Conservation (phyloP, 2,888 invertebrate genomes). For the Acronicta leporina region DNA sequence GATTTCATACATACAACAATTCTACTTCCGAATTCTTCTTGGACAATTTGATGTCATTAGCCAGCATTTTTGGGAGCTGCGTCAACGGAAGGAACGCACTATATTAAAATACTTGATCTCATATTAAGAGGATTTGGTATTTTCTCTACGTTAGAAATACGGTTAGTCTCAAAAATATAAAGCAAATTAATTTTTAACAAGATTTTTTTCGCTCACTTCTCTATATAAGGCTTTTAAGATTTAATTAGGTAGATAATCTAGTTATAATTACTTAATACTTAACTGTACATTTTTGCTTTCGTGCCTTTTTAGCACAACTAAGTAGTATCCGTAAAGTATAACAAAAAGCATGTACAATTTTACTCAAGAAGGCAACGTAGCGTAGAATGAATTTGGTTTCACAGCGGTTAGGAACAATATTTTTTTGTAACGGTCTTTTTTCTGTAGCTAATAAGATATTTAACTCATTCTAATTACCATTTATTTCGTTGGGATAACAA, state of each 20-base stretch:
- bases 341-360: constrained; percentile 11
- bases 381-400: constrained; percentile 21
- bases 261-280: no score
- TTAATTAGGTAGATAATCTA: no score
- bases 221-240: no score
- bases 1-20: constrained; percentile 68
- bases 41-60: constrained; percentile 80
- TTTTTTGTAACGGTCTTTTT: constrained; percentile 14
- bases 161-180: neutral
- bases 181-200: no score
- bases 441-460: constrained; percentile 22
- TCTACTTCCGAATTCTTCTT: constrained; percentile 70
- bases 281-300: no score
- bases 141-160: neutral
- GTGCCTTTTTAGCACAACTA: no score
- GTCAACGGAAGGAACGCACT: constrained; percentile 65
- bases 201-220: no score
- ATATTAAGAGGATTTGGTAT: constrained; percentile 22
- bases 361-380: constrained; percentile 3
- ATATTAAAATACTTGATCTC: constrained; percentile 68
- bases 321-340: neutral
- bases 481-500: constrained; percentile 19
- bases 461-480: constrained; percentile 28
- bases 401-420: constrained; percentile 42
- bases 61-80: constrained; percentile 73